These are phyloP conservation scores for Drosophila albomicans DNA, from an alignment of 1,140 invertebrate genomes.

Conservation along the genomic window DNA sequence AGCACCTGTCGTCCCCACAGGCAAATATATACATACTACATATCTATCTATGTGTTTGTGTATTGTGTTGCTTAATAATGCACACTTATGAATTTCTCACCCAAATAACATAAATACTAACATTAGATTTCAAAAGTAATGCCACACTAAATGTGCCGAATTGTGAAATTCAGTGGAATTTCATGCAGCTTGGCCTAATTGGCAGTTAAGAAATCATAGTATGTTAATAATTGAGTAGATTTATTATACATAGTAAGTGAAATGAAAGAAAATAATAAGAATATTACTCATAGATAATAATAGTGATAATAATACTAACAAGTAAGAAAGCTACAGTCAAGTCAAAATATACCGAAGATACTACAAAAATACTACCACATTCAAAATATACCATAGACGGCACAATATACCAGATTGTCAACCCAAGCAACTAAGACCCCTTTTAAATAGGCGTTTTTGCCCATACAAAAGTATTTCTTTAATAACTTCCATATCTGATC, in stretches of 20 bases:
- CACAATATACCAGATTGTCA: no score
- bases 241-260: not conserved
- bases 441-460: no score
- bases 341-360: no score
- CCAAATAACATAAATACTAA: conserved; percentile 22
- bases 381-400: no score
- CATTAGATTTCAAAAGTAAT: conserved; percentile 27
- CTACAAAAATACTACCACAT: no score
- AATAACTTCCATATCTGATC: no score
- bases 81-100: conserved; percentile 48
- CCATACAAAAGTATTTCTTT: no score
- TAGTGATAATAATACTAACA: no score
- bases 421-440: no score
- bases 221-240: not conserved
- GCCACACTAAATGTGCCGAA: not conserved
- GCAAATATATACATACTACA: not conserved
- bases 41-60: conserved; percentile 14
- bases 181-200: not conserved
- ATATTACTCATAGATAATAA: no score
- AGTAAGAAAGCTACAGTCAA: no score
- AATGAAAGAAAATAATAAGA: no score
- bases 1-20: conserved; percentile 45
- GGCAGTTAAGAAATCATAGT: not conserved
- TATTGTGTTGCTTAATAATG: conserved; percentile 45
- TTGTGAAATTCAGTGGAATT: not conserved